Evolutionary conservation across 1,140 invertebrate species (phyloP), one percentile per base, ranked within the genome.

Genomic region (Battus philenor): DNA sequence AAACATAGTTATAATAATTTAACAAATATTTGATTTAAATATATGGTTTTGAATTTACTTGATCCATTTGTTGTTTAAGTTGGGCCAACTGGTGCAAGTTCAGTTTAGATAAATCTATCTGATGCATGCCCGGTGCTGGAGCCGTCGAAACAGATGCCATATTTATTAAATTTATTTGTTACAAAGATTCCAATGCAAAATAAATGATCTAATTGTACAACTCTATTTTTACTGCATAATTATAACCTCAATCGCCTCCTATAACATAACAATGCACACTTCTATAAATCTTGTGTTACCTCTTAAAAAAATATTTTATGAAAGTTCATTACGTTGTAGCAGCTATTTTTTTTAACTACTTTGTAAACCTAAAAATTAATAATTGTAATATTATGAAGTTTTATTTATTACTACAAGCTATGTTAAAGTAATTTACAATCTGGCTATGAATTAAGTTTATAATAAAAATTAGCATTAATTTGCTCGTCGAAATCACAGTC

Each of bases 31-130:
- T 34, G 12, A 50, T 54, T 41, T 26, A 29, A 12, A 24, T 54
- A 48, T 36, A 2, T 11, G 4, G 4, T 4, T 30, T 11, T 11
- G 20, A 43, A 68, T 78, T 84, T 86, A 94, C 93, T 83, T 94
- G 90, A 73, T 97, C 95, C 39, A 97, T 87, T 87, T 96, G 94
- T 55, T 95, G 92, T 79, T 95, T 95, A 7, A 97, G 80, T 61
- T 93, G 89, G 53, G 91, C 90, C 58, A 97, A 88, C 79, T 95
- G 94, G 50, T 90, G 90, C n/a, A 95, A 68, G 79, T 88, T 92
- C 57, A 96, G 84, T 60, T 93, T 93, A 6, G 89, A 90, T 50
- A 95, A 84, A 86, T 95, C 93, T 48, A 95, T 90, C 86, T 92
- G 89, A 53, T 93, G 90, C 67, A 91, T 83, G 48, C 92, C 85